Percentiles rank a stretch among this genome's conserved stretches.
phyloP scores from a whole-genome alignment of 1,140 invertebrate genomes.

The Theocolax elegans region DNA sequence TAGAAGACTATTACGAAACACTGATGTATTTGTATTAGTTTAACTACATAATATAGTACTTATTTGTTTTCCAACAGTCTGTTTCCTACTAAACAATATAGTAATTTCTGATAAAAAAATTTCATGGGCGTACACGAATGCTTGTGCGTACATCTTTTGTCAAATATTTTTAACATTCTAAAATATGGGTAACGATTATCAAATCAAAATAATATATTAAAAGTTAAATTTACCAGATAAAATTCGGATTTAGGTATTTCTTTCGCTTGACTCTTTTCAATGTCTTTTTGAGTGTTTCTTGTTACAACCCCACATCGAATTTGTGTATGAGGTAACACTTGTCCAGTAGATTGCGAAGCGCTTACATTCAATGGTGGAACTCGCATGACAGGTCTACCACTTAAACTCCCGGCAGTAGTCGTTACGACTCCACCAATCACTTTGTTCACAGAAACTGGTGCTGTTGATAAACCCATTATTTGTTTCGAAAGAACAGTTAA shows the following conservation, averaged over 20 bases:
- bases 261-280: conserved; percentile 54
- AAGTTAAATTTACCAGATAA: conserved; percentile 58
- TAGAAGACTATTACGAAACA: too few species aligned
- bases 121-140: too few species aligned
- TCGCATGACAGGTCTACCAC: conserved; percentile 64
- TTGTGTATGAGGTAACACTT: conserved; percentile 45
- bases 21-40: too few species aligned
- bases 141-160: too few species aligned
- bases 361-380: conserved; percentile 66
- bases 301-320: conserved; percentile 51
- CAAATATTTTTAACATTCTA: too few species aligned
- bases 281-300: conserved; percentile 56
- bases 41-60: too few species aligned
- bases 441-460: conserved; percentile 54
- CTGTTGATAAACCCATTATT: conserved; percentile 59
- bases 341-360: conserved; percentile 49
- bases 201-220: conserved; percentile 18
- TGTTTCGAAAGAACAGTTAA: conserved; percentile 71
- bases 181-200: neutral
- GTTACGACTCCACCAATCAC: conserved; percentile 58
- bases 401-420: conserved; percentile 49
- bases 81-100: too few species aligned
- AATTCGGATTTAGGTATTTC: conserved; percentile 65
- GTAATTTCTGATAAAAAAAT: too few species aligned
- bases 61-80: too few species aligned